Conservation (phyloP, 2,888 invertebrate species). For the Aleiodes leptofemur region DNA sequence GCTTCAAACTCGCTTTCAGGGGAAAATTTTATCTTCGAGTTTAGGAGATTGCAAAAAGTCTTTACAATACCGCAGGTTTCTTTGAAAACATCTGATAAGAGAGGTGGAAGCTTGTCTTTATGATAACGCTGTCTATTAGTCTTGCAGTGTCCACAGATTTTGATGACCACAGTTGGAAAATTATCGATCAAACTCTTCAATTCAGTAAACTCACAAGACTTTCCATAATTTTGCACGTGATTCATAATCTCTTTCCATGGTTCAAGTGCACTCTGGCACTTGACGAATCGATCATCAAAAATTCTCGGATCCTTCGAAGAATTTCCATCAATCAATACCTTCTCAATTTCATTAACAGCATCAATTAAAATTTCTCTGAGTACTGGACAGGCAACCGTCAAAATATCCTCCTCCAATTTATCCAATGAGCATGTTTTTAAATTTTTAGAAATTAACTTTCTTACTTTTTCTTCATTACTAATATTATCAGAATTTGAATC, state of each 20-base stretch:
- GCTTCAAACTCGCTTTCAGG: not conserved
- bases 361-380: constrained; percentile 37
- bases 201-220: constrained; percentile 53
- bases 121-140: constrained; percentile 57
- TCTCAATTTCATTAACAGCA: constrained; percentile 49
- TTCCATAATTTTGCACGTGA: constrained; percentile 56
- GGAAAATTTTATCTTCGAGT: not conserved
- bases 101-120: constrained; percentile 18
- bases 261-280: constrained; percentile 58
- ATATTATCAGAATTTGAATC: constrained; percentile 10
- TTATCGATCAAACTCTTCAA: constrained; percentile 59
- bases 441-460: constrained; percentile 23
- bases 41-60: constrained; percentile 17
- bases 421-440: constrained; percentile 9
- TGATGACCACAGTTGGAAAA: constrained; percentile 59
- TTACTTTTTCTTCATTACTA: constrained; percentile 9
- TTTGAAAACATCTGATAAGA: constrained; percentile 39
- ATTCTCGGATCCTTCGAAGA: constrained; percentile 19
- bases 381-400: constrained; percentile 13
- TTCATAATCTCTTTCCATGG: constrained; percentile 65
- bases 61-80: constrained; percentile 17
- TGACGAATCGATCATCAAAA: constrained; percentile 42
- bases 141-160: constrained; percentile 65
- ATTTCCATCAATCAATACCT: constrained; percentile 28
- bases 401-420: constrained; percentile 1